A percentile compares a stretch with the other conserved stretches of the same genome.
These are phyloP conservation scores for Argynnis bischoffii DNA, from an alignment of 2,888 invertebrate species.

Conservation along the genomic window DNA sequence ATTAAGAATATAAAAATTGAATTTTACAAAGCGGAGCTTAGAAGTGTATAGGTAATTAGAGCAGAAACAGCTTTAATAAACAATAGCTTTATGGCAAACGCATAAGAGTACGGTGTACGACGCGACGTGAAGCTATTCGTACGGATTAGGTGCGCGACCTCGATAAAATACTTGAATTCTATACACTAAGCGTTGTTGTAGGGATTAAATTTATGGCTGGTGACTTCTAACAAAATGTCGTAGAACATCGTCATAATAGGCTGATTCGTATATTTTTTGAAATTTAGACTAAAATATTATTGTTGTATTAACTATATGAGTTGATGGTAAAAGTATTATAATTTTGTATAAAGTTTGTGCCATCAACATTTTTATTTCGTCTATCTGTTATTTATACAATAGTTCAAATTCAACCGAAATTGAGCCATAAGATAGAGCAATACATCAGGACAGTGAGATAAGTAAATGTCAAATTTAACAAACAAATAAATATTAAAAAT, in stretches of 20 bases:
- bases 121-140: background rate
- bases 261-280: too few species aligned
- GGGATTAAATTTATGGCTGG: too few species aligned
- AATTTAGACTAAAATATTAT: too few species aligned
- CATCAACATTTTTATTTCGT: too few species aligned
- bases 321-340: too few species aligned
- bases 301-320: too few species aligned
- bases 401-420: background rate
- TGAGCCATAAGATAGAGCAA: background rate
- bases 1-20: too few species aligned
- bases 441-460: too few species aligned
- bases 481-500: conserved; percentile 3
- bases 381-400: background rate
- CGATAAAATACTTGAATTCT: background rate
- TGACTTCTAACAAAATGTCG: too few species aligned
- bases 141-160: background rate
- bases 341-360: too few species aligned
- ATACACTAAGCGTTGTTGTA: background rate
- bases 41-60: background rate
- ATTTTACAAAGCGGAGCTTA: background rate
- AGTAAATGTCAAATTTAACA: conserved; percentile 3
- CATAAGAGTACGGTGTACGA: background rate
- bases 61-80: background rate
- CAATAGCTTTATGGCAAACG: conserved; percentile 10
- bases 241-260: too few species aligned